Evolutionary conservation across 2,888 invertebrate species (phyloP), one percentile per base, ranked within the genome.

Genomic region (Poecilobothrus nobilitatus): DNA sequence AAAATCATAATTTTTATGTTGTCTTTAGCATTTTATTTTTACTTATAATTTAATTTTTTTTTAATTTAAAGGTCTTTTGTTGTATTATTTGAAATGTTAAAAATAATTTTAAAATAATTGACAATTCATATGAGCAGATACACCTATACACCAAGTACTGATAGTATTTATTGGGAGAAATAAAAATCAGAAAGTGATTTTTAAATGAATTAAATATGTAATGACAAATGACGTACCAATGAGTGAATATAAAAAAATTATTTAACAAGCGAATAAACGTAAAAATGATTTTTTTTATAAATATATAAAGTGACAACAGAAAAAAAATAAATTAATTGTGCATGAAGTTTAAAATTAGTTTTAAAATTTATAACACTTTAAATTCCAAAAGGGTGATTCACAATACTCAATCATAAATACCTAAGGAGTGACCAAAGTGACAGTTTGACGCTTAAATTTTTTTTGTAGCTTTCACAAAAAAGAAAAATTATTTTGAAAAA

Each of bases 401-500:
- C 53, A n/a, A 41, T 12, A 41, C 15, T 53, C 53, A 53, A 18
- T 53, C 18, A 18, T 53, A 53, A 53, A 53, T 53, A 53, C n/a
- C 41, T 53, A 53, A 53, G 53, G 53, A 53, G 53, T 53, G 53
- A 53, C 53, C n/a, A 53, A 53, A 53, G 53, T 53, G 53, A 53
- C 53, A 53, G 53, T 15, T 53, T 53, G 53, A 53, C 63, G 63
- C 63, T 22, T 63, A 22, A 63, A 63, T 8, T 63, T 63, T 63
- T 21, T 63, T 63, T 12, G 53, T 63, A 53, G 53, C 53, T 53
- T 63, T 63, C 22, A 22, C 21, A 22, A 33, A 21, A 67, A 53
- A 65, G 21, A 7, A 67, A 68, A 62, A 12, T n/a, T 63, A n/a
- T n/a, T n/a, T n/a, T n/a, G 20, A n/a, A 33, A 53, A 53, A 53